Evolutionary conservation across 2,888 invertebrate genomes (phyloP).

Genomic region (Sinohyriopsis cumingii): DNA sequence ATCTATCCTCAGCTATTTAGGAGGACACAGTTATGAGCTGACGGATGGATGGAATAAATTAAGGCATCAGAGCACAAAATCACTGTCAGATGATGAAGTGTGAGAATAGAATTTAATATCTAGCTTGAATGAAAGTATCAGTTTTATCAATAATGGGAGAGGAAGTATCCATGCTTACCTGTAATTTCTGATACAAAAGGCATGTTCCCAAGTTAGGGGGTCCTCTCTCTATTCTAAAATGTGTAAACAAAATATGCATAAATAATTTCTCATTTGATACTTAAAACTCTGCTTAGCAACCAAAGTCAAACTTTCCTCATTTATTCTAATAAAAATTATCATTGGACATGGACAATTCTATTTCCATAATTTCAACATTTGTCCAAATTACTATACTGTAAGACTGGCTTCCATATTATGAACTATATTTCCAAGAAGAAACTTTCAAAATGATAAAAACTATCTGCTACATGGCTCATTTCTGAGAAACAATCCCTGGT

Average conservation of each 20-base stretch:
- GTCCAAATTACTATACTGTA: too few relatives aligned
- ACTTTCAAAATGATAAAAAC: too few relatives aligned
- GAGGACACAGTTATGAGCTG: too few relatives aligned
- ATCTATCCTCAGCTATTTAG: too few relatives aligned
- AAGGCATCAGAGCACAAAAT: too few relatives aligned
- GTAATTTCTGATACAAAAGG: constrained; percentile 94
- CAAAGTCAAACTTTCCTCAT: neutral
- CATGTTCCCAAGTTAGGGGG: constrained; percentile 91
- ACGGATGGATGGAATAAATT: too few relatives aligned
- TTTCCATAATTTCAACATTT: neutral
- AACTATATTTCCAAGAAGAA: too few relatives aligned
- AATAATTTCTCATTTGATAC: neutral
- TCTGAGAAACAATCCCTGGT: too few relatives aligned
- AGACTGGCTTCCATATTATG: too few relatives aligned
- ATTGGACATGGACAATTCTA: neutral
- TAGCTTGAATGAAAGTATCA: neutral
- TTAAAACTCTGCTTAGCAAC: neutral
- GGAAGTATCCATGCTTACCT: constrained; percentile 71
- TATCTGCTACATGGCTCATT: too few relatives aligned
- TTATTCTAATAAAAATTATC: neutral
- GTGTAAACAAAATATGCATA: neutral
- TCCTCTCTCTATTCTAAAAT: constrained; percentile 78
- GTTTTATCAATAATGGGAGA: neutral
- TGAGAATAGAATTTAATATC: too few relatives aligned
- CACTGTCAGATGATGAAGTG: too few relatives aligned